phyloP scores from a whole-genome alignment of 2,113 vertebrate species.

The Nerophis ophidion region DNA sequence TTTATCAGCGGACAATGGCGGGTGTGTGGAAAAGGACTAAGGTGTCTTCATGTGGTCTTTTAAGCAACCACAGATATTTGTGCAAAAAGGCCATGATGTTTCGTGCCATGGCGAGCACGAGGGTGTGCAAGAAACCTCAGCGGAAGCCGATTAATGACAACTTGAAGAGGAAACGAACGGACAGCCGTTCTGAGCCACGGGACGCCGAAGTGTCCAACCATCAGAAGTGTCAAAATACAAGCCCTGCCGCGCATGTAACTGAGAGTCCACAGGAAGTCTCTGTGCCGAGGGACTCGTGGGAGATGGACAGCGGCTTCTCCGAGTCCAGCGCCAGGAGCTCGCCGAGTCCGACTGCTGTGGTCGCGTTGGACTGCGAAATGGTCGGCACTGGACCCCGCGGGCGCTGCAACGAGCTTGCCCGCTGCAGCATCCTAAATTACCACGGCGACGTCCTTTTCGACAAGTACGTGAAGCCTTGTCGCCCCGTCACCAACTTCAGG shows the following conservation, averaged over 20 bases:
- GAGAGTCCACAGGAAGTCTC: neutral
- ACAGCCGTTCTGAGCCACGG: neutral
- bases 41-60: slow-evolving; percentile 18
- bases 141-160: neutral
- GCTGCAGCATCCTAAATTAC: slow-evolving; percentile 87
- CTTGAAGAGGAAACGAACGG: slow-evolving; percentile 24
- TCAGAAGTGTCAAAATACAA: slow-evolving; percentile 10
- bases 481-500: slow-evolving; percentile 81
- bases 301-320: slow-evolving; percentile 62
- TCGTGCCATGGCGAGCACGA: slow-evolving; percentile 2
- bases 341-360: slow-evolving; percentile 38
- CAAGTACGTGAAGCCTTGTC: slow-evolving; percentile 78
- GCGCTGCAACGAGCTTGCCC: slow-evolving; percentile 79
- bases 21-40: slow-evolving; percentile 1
- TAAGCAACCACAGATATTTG: slow-evolving; percentile 31
- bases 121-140: slow-evolving; percentile 19
- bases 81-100: slow-evolving; percentile 27
- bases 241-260: neutral
- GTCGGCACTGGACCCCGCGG: slow-evolving; percentile 87
- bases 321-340: slow-evolving; percentile 52
- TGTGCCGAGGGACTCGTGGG: slow-evolving; percentile 42
- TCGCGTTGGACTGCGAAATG: slow-evolving; percentile 97
- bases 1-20: slow-evolving; percentile 6
- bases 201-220: slow-evolving; percentile 7
- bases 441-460: slow-evolving; percentile 83